These are phyloP conservation scores for Scaptomyza reducta DNA, from an alignment of 2,888 invertebrate species.

Conservation along the genomic window DNA sequence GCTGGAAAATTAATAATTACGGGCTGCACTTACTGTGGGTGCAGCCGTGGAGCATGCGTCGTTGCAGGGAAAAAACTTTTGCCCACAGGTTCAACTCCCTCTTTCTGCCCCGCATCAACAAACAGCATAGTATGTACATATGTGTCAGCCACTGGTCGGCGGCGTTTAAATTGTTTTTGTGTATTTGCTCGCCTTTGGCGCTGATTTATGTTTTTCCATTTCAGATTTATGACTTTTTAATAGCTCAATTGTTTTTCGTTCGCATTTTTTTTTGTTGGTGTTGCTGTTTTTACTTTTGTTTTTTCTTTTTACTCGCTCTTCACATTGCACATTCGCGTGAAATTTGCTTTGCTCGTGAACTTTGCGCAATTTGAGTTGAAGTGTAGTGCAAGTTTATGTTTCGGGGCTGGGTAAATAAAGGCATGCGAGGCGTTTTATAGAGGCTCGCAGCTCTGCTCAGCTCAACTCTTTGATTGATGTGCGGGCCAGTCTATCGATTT, in stretches of 20 bases:
- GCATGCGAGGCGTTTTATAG: conserved; percentile 51
- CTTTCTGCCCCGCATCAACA: not conserved
- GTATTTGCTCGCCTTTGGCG: conserved; percentile 63
- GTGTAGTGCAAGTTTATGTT: conserved; percentile 55
- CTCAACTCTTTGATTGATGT: conserved; percentile 60
- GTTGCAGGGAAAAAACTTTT: conserved; percentile 32
- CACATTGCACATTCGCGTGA: conserved; percentile 71
- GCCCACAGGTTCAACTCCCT: conserved; percentile 17
- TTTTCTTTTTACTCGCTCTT: conserved; percentile 43
- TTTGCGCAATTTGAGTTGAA: conserved; percentile 60
- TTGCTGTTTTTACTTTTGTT: conserved; percentile 19
- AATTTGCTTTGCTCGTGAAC: conserved; percentile 75
- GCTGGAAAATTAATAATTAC: conserved; percentile 79
- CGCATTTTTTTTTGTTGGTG: conserved; percentile 36
- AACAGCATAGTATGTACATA: not conserved
- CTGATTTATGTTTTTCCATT: conserved; percentile 76
- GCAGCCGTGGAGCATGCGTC: conserved; percentile 62
- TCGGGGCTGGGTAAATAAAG: conserved; percentile 41
- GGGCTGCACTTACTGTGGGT: conserved; percentile 70
- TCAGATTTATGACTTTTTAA: conserved; percentile 78
- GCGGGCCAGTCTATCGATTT: conserved; percentile 27
- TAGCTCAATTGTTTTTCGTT: conserved; percentile 72
- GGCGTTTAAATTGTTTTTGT: conserved; percentile 65
- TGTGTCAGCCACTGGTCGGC: conserved; percentile 56
- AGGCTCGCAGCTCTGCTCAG: conserved; percentile 29